Conservation (phyloP, 2,888 invertebrate genomes). For the Nomada lathburiana region DNA sequence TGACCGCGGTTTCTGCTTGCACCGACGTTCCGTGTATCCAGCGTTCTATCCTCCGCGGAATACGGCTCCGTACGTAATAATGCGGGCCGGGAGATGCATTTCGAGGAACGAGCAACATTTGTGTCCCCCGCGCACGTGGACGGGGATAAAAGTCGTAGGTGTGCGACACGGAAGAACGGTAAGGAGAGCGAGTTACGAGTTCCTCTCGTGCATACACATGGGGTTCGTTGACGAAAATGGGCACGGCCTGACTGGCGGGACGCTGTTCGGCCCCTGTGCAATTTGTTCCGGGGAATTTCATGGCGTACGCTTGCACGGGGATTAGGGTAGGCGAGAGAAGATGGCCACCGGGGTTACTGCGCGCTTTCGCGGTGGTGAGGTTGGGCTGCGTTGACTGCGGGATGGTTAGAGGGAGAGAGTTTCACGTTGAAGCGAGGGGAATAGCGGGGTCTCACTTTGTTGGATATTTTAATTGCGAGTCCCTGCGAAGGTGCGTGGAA, state of each 20-base stretch:
- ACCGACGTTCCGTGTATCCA: background rate
- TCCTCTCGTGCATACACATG: background rate
- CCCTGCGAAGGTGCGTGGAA: no score
- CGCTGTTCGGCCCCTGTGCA: background rate
- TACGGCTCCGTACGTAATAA: conserved; percentile 40
- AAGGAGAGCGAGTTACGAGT: conserved; percentile 22
- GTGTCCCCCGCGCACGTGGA: background rate
- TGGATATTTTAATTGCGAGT: no score
- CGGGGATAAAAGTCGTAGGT: conserved; percentile 43
- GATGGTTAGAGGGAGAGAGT: no score
- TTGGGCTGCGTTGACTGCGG: background rate
- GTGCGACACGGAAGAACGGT: background rate
- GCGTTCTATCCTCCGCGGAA: conserved; percentile 46
- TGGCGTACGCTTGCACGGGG: background rate
- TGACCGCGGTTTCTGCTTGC: background rate
- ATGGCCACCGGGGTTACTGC: background rate
- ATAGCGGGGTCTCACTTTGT: no score
- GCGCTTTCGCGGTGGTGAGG: background rate
- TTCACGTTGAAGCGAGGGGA: no score
- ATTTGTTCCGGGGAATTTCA: conserved; percentile 15
- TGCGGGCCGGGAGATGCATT: conserved; percentile 41
- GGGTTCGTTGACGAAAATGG: conserved; percentile 21
- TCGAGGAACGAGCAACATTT: conserved; percentile 41
- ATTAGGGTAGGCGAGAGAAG: background rate
- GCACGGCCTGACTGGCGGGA: background rate